Evolutionary conservation across 2,113 vertebrate species (phyloP).

Genomic region (Manacus vitellinus): DNA sequence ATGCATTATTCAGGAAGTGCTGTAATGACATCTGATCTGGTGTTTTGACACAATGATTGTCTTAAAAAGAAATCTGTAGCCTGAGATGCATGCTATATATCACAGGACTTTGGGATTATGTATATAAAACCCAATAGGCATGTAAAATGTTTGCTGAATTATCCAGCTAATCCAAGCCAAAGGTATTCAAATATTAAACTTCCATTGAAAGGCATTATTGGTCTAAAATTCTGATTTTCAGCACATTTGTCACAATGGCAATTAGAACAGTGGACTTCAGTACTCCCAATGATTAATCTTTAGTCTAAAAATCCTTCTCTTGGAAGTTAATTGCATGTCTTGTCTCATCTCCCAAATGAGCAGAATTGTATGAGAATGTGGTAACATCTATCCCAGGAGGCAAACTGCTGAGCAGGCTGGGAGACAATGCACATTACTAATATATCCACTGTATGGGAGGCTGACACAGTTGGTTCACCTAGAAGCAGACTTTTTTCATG

Average conservation of each 20-base stretch:
- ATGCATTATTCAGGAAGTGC: neutral
- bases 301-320: neutral
- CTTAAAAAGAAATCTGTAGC: neutral
- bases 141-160: neutral
- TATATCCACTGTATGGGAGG: neutral
- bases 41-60: neutral
- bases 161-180: neutral
- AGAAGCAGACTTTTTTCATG: neutral
- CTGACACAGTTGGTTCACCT: neutral
- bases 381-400: neutral
- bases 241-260: neutral
- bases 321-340: neutral
- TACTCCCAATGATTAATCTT: neutral
- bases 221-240: neutral
- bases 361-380: neutral
- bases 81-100: neutral
- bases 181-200: neutral
- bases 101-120: neutral
- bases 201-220: neutral
- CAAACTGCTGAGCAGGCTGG: neutral
- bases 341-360: neutral
- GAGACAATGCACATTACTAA: accelerated
- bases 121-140: neutral
- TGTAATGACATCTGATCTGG: neutral
- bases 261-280: neutral